phyloP scores from a whole-genome alignment of 2,113 vertebrate genomes.

The Tetrao urogallus region DNA sequence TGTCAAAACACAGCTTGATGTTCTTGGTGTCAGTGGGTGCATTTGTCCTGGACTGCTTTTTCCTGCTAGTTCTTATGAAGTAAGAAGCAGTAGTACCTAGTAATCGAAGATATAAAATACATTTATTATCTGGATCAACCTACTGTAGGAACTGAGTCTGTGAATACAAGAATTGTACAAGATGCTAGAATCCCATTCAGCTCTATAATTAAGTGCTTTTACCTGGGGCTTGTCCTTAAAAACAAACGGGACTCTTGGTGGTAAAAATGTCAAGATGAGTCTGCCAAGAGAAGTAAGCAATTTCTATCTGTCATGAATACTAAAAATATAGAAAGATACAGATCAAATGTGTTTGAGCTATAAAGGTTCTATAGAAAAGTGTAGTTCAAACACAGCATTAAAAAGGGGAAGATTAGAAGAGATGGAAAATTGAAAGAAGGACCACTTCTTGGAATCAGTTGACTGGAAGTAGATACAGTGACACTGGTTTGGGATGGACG shows the following conservation, averaged over 20 bases:
- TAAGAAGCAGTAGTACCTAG: not conserved
- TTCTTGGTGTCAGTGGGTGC: not conserved
- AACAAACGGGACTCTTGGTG: slow-evolving; percentile 4
- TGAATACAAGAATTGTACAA: not conserved
- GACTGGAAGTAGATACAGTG: not conserved
- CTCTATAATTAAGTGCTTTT: not conserved
- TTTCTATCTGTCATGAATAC: not conserved
- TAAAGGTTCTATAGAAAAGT: not conserved
- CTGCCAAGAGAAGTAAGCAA: not conserved
- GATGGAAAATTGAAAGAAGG: not conserved
- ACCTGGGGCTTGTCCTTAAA: not conserved
- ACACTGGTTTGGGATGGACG: not conserved
- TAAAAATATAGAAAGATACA: not conserved
- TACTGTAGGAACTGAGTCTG: not conserved
- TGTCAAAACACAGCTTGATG: not conserved
- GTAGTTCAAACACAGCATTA: not conserved
- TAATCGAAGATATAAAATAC: slow-evolving; percentile 1
- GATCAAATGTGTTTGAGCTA: not conserved
- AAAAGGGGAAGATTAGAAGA: not conserved
- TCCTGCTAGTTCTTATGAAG: not conserved
- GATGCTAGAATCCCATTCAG: not conserved
- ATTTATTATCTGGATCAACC: not conserved
- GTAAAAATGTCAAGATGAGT: not conserved
- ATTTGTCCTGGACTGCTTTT: not conserved
- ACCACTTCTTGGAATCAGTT: not conserved